Evolutionary conservation across 2,888 invertebrate species (phyloP).

Genomic region (Dolichopus griseipennis): DNA sequence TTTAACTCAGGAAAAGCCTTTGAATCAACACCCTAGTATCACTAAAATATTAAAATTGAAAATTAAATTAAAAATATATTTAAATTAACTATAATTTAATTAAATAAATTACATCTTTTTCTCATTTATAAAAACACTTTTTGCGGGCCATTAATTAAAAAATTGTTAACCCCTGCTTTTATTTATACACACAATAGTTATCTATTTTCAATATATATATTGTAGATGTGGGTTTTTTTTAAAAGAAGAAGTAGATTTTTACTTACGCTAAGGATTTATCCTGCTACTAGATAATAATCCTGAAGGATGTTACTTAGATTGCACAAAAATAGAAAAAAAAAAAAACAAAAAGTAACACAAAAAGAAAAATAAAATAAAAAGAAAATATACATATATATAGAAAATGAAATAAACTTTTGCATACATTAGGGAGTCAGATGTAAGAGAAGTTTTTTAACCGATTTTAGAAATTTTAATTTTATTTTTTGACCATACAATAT

Average conservation of each 20-base stretch:
- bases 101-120: too few species aligned
- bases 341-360: background rate
- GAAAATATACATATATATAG: background rate
- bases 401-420: background rate
- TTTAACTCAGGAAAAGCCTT: too few species aligned
- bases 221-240: background rate
- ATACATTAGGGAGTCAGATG: background rate
- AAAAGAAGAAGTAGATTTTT: background rate
- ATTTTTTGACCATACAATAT: background rate
- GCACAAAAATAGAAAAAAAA: background rate
- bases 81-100: too few species aligned
- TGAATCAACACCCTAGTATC: too few species aligned
- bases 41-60: too few species aligned
- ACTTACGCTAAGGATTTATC: background rate
- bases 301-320: background rate
- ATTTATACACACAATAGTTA: too few species aligned
- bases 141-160: too few species aligned
- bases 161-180: too few species aligned
- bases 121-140: too few species aligned
- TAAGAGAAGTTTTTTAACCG: background rate
- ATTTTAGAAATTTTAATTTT: background rate
- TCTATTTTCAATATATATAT: background rate
- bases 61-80: too few species aligned
- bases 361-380: background rate
- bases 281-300: background rate